Evolutionary conservation across 2,113 vertebrate genomes (phyloP), one percentile per base, ranked within the genome.

Genomic region (Amphiprion ocellaris): DNA sequence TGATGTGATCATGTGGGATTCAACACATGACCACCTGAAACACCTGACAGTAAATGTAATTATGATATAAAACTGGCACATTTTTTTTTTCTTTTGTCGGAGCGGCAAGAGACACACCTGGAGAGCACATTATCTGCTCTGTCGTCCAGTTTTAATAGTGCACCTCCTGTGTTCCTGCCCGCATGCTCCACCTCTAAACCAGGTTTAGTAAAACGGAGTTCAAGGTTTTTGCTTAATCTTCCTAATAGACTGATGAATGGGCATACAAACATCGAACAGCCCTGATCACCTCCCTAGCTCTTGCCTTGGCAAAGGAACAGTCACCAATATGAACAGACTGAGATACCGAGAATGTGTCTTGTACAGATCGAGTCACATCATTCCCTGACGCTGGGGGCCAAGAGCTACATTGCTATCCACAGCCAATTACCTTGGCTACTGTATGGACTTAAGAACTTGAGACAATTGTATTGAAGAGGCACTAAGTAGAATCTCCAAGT

Each of bases 1-100:
- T 71, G 49, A 74, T 75, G n/a, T 50, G 49, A 50, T n/a, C 19
- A 50, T n/a, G 7, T n/a, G 49, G 49, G n/a, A 19, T 50, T 50
- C 30, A 26, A 52, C 17, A 39, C 54, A 61, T 4, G 54, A 4
- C 53, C 53, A 74, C 30, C 30, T 59, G 37, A 77, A 66, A 47
- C 26, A 70, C 17, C 8, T 39, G 30, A 6, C 4, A 4, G 6
- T 44, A 24, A 54, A 46, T 56, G 56, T 66, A 39, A 74, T 41
- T 50, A 44, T 77, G 56, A 78, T 23, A 56, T 28, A 21, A 6
- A 24, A 14, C 28, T 28, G 28, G 8, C 10, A 50, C 49, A n/a
- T 44, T 12, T 12, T 14, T 12, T 12, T 2, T 44, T 44, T 44
- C 41, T 44, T 14, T 44, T 41, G 39, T 12, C 8, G 9, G 39